Evolutionary conservation across 2,113 vertebrate species (phyloP).

Genomic region (Hylia prasina): DNA sequence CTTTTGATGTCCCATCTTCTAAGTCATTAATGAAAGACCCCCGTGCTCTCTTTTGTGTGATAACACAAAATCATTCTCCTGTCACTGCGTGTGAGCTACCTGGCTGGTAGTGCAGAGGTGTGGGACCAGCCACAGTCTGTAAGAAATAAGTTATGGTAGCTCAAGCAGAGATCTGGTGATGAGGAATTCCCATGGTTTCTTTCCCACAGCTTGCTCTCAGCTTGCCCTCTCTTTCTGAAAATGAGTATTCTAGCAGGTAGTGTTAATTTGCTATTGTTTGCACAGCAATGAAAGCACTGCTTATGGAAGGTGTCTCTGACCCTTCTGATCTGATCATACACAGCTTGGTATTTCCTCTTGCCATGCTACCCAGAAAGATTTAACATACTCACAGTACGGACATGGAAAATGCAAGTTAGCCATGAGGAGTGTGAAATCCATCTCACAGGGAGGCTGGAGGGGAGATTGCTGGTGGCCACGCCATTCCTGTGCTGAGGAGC

Average conservation of each 20-base stretch:
- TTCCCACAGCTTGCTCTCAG: neutral
- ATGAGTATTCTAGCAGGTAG: neutral
- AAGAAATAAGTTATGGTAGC: neutral
- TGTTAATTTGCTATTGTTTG: neutral
- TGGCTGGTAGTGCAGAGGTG: neutral
- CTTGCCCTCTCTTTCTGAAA: neutral
- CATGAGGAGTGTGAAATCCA: neutral
- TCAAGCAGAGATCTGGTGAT: neutral
- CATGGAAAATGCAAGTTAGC: neutral
- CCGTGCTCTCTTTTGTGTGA: neutral
- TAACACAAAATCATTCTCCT: neutral
- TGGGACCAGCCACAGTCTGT: neutral
- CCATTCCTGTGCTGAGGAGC: neutral
- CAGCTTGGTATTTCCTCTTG: neutral
- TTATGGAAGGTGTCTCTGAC: neutral
- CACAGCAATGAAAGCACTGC: neutral
- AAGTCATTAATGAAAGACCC: neutral
- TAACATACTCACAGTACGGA: neutral
- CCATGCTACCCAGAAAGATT: neutral
- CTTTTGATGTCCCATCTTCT: neutral
- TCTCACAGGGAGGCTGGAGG: no score
- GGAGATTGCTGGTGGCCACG: neutral
- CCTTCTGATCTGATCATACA: neutral
- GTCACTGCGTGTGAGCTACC: neutral
- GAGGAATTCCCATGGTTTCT: neutral